Base-by-base conservation (phyloP, 1,140 invertebrate genomes). In the Cataglyphis hispanica region DNA sequence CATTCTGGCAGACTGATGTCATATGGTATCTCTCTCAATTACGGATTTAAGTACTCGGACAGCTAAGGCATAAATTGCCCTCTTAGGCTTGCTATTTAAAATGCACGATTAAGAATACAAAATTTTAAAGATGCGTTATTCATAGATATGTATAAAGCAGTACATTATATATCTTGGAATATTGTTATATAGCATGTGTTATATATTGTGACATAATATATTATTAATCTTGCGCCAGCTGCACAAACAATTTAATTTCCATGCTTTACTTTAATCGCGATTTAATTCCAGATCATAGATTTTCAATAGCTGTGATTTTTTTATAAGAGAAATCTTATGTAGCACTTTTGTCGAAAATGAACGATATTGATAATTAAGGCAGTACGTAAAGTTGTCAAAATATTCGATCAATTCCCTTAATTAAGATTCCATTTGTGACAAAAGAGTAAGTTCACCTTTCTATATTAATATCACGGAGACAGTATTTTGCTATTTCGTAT, bases 361-460 rank as follows among this genome's bases (percentile, higher is more conserved):
- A 22, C 8, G 27, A 25, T 50, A 19, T 13, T 31, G 31, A 64
- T 16, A 19, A 63, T 64, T 27, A 13, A 66, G 0, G 8, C 25
- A 16, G 22, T 1, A 43, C 16, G 16, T 60, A 19, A n/a, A 75
- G 16, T 22, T 37, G 16, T 8, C 25, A 34, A 61, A 66, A 37
- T 63, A 53, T n/a, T 80, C 43, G 43, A 63, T 43, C 58, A 25
- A 80, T 80, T 70, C 16, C 25, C 64, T 56, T 69, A 70, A 70
- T 80, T 80, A 40, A 80, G 8, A 8, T 37, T 5, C 22, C 13
- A 10, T n/a, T 50, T 34, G 63, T 22, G 76, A 56, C 46, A 46
- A 25, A 69, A 80, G 43, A 78, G 25, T 22, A 60, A 77, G 61
- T 53, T 69, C 46, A 31, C 22, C 46, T 31, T 80, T 58, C 37